A percentile compares a stretch with the other conserved stretches of the same genome.
These are phyloP conservation scores for Maniola hyperantus DNA, from an alignment of 2,888 invertebrate species.

Conservation along the genomic window DNA sequence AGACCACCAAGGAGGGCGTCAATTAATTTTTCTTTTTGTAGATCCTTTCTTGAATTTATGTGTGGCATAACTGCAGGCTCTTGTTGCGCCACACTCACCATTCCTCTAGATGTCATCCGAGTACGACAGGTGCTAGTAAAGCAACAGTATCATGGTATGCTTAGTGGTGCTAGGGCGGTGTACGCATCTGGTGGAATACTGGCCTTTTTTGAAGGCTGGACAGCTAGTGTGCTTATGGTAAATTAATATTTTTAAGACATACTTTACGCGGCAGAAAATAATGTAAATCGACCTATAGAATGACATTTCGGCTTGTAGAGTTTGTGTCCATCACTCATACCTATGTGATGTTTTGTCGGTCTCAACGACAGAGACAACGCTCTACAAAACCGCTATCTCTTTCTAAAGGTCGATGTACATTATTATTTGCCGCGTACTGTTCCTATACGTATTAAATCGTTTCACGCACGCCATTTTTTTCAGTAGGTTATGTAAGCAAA, in stretches of 20 bases:
- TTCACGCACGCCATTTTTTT: no score
- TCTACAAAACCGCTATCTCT: no score
- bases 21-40: conserved; percentile 32
- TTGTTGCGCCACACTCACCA: conserved; percentile 53
- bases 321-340: no score
- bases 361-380: no score
- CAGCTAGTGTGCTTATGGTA: conserved; percentile 65
- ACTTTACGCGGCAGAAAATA: no score
- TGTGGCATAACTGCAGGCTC: conserved; percentile 64
- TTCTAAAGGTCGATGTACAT: no score
- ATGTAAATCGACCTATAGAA: not conserved
- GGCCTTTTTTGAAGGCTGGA: conserved; percentile 68
- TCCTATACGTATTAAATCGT: no score
- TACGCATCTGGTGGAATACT: conserved; percentile 61
- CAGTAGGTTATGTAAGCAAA: no score
- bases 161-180: conserved; percentile 58
- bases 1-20: not conserved
- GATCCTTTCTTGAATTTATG: conserved; percentile 48
- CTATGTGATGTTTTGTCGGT: no score
- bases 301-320: no score
- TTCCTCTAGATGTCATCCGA: conserved; percentile 69
- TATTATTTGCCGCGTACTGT: no score
- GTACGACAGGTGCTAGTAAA: conserved; percentile 68
- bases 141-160: conserved; percentile 61
- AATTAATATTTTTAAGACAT: no score